Conservation (phyloP, 2,113 vertebrate species). For the Rhinichthys klamathensis region DNA sequence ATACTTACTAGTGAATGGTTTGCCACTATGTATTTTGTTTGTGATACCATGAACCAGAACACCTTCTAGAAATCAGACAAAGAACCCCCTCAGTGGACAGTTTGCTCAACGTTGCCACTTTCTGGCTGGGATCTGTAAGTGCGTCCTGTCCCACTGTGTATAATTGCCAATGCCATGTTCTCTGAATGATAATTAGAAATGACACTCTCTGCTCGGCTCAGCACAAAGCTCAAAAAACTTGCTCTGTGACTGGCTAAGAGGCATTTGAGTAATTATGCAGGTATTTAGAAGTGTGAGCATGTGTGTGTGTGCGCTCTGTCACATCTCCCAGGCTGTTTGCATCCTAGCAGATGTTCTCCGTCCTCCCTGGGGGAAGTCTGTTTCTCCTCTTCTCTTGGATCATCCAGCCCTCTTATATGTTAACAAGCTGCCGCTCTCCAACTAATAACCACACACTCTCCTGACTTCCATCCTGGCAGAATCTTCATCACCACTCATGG, state of each 20-base stretch:
- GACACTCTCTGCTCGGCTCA: constrained; percentile 45
- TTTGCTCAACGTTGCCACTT: constrained; percentile 63
- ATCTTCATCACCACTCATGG: constrained; percentile 3
- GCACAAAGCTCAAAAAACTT: constrained; percentile 23
- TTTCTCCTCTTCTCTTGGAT: constrained; percentile 45
- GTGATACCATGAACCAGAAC: neutral
- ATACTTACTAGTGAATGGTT: neutral
- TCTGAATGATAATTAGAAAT: constrained; percentile 61
- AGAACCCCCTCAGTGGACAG: neutral
- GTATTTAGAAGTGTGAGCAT: constrained; percentile 50
- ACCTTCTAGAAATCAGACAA: neutral
- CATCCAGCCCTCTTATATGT: constrained; percentile 55
- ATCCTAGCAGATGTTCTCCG: constrained; percentile 75
- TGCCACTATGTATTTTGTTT: neutral
- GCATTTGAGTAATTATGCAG: constrained; percentile 38
- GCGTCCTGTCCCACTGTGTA: constrained; percentile 38
- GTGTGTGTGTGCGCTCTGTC: constrained; percentile 50
- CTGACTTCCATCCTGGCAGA: constrained; percentile 19
- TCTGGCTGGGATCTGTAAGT: constrained; percentile 62
- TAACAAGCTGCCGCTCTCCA: constrained; percentile 6
- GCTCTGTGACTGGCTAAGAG: constrained; percentile 5
- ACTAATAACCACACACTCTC: constrained; percentile 36
- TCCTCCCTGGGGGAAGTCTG: constrained; percentile 54
- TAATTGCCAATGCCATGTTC: constrained; percentile 62
- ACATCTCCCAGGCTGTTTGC: constrained; percentile 36